A percentile compares a stretch with the other conserved stretches of the same genome.
Evolutionary conservation across 1,140 invertebrate genomes (phyloP).

Genomic region (Eurosta solidaginis): DNA sequence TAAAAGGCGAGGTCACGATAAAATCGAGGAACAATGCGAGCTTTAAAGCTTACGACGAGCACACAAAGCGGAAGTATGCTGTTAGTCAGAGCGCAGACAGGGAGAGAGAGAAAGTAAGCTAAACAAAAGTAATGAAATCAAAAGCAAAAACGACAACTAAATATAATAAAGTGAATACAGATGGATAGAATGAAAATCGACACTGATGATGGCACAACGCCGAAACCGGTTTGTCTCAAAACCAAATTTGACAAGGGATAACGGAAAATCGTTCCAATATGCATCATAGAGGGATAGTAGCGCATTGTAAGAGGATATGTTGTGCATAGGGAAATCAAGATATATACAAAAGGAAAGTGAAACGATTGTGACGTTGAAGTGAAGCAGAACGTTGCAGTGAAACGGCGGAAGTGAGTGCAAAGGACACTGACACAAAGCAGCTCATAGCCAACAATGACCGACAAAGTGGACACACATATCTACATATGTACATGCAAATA

Average conservation of each 20-base stretch:
- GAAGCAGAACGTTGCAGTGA: background rate
- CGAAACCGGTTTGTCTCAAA: too few relatives aligned
- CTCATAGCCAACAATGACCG: conserved; percentile 7
- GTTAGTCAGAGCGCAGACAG: background rate
- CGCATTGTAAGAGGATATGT: too few relatives aligned
- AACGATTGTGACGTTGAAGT: too few relatives aligned
- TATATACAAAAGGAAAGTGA: background rate
- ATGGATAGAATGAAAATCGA: background rate
- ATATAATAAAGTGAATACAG: background rate
- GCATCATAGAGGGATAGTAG: too few relatives aligned
- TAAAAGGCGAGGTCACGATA: background rate
- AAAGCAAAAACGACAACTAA: background rate
- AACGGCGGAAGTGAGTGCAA: background rate
- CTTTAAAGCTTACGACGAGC: too few relatives aligned
- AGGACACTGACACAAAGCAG: conserved; percentile 25
- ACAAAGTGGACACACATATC: background rate
- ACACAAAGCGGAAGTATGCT: background rate
- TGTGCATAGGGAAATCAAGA: background rate
- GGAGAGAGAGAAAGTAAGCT: background rate
- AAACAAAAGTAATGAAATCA: conserved; percentile 28
- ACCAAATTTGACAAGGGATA: too few relatives aligned
- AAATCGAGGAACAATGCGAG: background rate
- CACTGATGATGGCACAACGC: too few relatives aligned
- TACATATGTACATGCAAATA: background rate
- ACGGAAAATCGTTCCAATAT: too few relatives aligned